Base-by-base conservation (phyloP, 92 coral and sea anemone species). In the Palythoa caribaeorum region DNA sequence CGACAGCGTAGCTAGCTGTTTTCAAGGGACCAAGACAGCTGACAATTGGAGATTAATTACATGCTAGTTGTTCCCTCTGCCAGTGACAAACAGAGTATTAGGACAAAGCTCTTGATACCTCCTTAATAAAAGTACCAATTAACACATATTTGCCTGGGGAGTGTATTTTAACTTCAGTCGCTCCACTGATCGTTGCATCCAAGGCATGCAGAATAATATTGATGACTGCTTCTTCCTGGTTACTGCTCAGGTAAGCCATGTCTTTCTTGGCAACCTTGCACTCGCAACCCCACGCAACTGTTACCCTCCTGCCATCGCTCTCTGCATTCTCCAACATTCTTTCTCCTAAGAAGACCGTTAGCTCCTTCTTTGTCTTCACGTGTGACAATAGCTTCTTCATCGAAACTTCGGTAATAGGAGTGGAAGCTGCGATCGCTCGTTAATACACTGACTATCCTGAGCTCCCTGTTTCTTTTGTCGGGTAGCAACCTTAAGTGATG, bases 101-200 rank as follows among this genome's bases (percentile, higher is more conserved):
- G 28, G 39, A 40, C 91, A 88, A 51, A 79, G 57, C 36, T 80
- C 73, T 13, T 68, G 91, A 55, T 88, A 88, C 17, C 90, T 48
- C 71, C 87, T 88, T 28, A 88, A 76, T 38, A 76, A 38, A 11
- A 86, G 89, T 57, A 86, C 69, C 17, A n/a, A n/a, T n/a, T n/a
- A 86, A 76, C 21, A 86, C 89, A 60, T 86, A 79, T 35, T 85
- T 84, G 87, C 69, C 69, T 16, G 70, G 87, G 6, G 87, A 83
- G 36, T 83, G 78, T 0, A 83, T 83, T 15, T 68, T 54, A 6
- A 83, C 20, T 2, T 70, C 69, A 7, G 65, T 83, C 17, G 69
- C 78, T 50, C 87, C 87, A 60, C 37, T 39, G 62, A 74, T 44
- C 70, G 65, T 63, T 8, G 77, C 84, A 36, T 79, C 84, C 28